Percentiles rank a stretch among this genome's conserved stretches.
These are phyloP conservation scores for Dinocampus coccinellae DNA, from an alignment of 2,888 invertebrate genomes.

Conservation along the genomic window DNA sequence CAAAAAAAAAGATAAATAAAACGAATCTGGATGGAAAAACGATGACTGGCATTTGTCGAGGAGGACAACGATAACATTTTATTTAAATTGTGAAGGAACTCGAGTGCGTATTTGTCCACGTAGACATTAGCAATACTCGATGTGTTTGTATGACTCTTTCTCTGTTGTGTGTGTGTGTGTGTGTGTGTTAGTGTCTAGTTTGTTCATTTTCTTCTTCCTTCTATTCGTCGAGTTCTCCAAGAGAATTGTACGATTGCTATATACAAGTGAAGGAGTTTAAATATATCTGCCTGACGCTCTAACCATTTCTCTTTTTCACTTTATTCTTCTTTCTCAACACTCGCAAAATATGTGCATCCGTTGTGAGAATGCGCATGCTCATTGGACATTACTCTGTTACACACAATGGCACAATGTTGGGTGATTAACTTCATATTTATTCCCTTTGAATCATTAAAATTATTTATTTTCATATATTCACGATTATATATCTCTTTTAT, in stretches of 20 bases:
- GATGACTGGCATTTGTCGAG: slow-evolving; percentile 56
- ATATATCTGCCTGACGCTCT: slow-evolving; percentile 45
- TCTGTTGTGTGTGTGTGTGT: too few relatives aligned
- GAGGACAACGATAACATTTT: slow-evolving; percentile 52
- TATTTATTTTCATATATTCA: background rate
- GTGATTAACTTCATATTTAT: slow-evolving; percentile 2
- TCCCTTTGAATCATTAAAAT: background rate
- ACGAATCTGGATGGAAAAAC: slow-evolving; percentile 45
- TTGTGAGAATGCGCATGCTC: slow-evolving; percentile 16
- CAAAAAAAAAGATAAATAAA: slow-evolving; percentile 10
- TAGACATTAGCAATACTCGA: background rate
- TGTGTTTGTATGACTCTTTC: too few relatives aligned
- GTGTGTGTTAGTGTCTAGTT: background rate
- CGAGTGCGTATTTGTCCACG: slow-evolving; percentile 46
- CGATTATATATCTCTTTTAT: background rate
- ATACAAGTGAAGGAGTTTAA: slow-evolving; percentile 44
- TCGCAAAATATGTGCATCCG: slow-evolving; percentile 23
- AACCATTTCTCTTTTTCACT: slow-evolving; percentile 35
- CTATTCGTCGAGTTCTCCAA: background rate
- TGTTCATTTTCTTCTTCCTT: slow-evolving; percentile 25
- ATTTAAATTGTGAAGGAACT: slow-evolving; percentile 59
- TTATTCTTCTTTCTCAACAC: slow-evolving; percentile 23
- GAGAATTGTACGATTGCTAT: slow-evolving; percentile 17
- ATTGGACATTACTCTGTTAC: slow-evolving; percentile 14
- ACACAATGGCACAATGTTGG: background rate